phyloP scores from a whole-genome alignment of 2,888 invertebrate species.

The Aplocera efformata region DNA sequence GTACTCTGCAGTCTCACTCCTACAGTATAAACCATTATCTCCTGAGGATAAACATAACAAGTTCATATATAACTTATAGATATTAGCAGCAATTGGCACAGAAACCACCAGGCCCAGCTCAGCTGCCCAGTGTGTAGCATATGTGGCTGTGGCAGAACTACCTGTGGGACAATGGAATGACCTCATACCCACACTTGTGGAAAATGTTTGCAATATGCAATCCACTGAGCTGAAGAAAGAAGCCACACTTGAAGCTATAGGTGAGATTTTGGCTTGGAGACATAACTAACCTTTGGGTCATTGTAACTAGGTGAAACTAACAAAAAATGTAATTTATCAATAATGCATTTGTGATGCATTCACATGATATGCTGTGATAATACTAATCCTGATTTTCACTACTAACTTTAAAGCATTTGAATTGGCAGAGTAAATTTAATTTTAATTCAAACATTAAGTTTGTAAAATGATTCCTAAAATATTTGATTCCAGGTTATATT shows the following conservation, averaged over 20 bases:
- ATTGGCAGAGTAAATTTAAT: no score
- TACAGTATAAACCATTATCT: no score
- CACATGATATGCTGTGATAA: no score
- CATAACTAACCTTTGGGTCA: background rate
- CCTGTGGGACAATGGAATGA: conserved; percentile 96
- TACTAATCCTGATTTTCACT: no score
- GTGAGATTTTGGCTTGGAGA: conserved; percentile 57
- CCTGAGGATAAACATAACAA: background rate
- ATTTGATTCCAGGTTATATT: conserved; percentile 84
- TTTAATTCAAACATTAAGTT: no score
- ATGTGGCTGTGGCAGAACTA: conserved; percentile 97
- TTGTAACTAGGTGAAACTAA: no score
- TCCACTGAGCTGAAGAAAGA: conserved; percentile 97
- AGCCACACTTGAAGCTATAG: conserved; percentile 98
- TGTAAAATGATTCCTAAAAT: background rate
- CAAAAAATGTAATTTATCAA: no score
- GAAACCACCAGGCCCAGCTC: conserved; percentile 97
- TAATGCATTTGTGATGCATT: background rate
- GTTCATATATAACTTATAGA: conserved; percentile 77
- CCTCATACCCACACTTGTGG: conserved; percentile 91
- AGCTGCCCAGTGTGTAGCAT: conserved; percentile 99
- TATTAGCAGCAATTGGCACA: conserved; percentile 95
- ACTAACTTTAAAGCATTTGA: no score
- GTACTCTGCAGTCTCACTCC: no score
- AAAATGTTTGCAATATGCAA: conserved; percentile 92